Base-by-base conservation (phyloP, 1,140 invertebrate species). In the Luehdorfia chinensis region DNA sequence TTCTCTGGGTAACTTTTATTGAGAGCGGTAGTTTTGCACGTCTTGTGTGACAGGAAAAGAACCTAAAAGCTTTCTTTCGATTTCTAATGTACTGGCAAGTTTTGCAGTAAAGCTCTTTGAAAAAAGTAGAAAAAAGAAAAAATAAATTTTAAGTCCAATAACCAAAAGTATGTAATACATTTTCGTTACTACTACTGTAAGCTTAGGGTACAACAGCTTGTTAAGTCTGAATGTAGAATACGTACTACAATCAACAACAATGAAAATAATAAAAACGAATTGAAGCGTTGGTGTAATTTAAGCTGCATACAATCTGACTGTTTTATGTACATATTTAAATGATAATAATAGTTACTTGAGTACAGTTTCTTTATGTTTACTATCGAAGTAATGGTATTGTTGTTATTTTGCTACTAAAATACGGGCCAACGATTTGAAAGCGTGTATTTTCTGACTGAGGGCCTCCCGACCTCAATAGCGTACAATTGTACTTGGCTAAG, bases 391-490 rank as follows among this genome's bases (percentile, higher is more conserved):
- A 25, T 15, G n/a, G 25, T 16, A 41, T 28, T 28, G 34, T 39
- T 23, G 23, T 28, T 41, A n/a, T 27, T 7, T 3, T 14, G 30
- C 11, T 31, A 4, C 7, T 27, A 8, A 34, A 34, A 34, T 34
- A 14, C 37, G 37, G 25, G 13, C 23, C 23, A 27, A 9, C 19
- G 37, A 16, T 15, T 25, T 27, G 25, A 27, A 41, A 41, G 25
- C 37, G 25, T 41, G 13, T 28, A 27, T 41, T 41, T 41, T 41
- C 12, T 27, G 23, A 15, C 23, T 28, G 37, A 41, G 23, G 28
- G 37, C 37, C 12, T 11, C 37, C 37, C 37, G 37, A 41, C 37
- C 37, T 41, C 37, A 41, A 41, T 41, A 14, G 3, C 23, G n/a
- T n/a, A 41, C 30, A 31, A 31, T 31, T 12, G 30, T 31, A 13